These are phyloP conservation scores for Uloborus plumipes DNA, from an alignment of 2,888 invertebrate species.

Conservation along the genomic window DNA sequence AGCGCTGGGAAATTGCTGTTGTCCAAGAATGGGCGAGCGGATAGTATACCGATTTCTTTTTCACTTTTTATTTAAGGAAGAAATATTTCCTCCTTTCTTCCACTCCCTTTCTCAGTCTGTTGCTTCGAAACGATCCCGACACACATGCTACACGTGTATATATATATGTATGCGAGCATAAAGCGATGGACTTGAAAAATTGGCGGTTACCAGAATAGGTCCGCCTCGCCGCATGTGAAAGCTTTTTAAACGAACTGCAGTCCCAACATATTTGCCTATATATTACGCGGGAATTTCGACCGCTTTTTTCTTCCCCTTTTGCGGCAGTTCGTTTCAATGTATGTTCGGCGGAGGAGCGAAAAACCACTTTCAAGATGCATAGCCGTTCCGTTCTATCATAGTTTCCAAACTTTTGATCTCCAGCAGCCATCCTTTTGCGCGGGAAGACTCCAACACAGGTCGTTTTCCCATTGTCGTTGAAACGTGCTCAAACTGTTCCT, in stretches of 20 bases:
- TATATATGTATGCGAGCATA: conserved; percentile 15
- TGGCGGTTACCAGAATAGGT: conserved; percentile 55
- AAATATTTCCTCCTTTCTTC: conserved; percentile 44
- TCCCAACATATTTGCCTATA: conserved; percentile 55
- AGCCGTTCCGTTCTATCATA: conserved; percentile 59
- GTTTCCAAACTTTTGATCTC: conserved; percentile 57
- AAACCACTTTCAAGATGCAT: conserved; percentile 57
- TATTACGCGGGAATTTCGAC: conserved; percentile 31
- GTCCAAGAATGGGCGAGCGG: conserved; percentile 45
- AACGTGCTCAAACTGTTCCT: conserved; percentile 42
- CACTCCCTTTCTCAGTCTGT: conserved; percentile 7
- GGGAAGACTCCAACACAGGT: conserved; percentile 6
- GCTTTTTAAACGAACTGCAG: conserved; percentile 50
- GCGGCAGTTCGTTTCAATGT: conserved; percentile 13
- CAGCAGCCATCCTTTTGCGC: conserved; percentile 6
- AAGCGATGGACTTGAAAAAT: conserved; percentile 59
- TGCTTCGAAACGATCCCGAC: conserved; percentile 42
- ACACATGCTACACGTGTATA: not conserved
- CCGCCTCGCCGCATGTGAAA: conserved; percentile 54
- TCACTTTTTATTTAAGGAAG: conserved; percentile 16
- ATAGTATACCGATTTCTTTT: conserved; percentile 42
- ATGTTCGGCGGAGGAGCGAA: conserved; percentile 24
- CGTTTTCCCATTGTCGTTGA: conserved; percentile 55
- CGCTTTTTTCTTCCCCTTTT: conserved; percentile 2
- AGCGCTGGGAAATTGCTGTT: conserved; percentile 51